Conservation (phyloP, 2,797 vertebrate genomes). For the Phalloptychus januarius region DNA sequence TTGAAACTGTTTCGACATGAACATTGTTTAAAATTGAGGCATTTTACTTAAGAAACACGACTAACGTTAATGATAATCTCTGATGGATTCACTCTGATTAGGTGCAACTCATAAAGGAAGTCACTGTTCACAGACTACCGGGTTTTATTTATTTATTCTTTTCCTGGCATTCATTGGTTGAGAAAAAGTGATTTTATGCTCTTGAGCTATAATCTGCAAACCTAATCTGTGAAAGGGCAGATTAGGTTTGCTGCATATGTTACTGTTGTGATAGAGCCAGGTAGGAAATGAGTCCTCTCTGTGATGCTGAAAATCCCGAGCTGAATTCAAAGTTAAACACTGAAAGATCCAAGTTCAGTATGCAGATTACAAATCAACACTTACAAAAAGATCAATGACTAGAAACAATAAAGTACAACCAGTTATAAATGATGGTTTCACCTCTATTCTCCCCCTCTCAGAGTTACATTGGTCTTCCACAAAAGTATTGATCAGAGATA, state of each 20-base stretch:
- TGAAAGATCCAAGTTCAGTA: not conserved
- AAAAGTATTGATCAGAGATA: not conserved
- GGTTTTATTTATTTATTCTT: not conserved
- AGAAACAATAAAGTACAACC: not conserved
- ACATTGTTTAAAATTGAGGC: not conserved
- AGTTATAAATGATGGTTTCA: not conserved
- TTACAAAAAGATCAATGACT: not conserved
- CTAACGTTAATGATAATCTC: not conserved
- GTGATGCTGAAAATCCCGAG: not conserved
- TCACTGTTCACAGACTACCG: not conserved
- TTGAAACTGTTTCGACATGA: not conserved
- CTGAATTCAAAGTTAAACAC: not conserved
- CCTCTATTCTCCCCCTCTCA: not conserved
- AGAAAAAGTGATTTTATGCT: not conserved
- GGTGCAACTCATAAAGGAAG: not conserved
- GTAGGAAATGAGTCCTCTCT: not conserved
- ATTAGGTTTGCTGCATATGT: not conserved
- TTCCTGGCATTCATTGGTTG: not conserved
- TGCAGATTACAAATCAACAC: not conserved
- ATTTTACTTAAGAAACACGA: not conserved
- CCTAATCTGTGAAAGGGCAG: not conserved
- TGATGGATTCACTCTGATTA: not conserved
- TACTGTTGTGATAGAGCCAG: not conserved
- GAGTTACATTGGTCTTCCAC: not conserved
- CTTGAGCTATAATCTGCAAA: not conserved